A percentile compares a stretch with the other conserved stretches of the same genome.
These are phyloP conservation scores for Papilio xuthus DNA, from an alignment of 1,140 invertebrate genomes.

Conservation along the genomic window DNA sequence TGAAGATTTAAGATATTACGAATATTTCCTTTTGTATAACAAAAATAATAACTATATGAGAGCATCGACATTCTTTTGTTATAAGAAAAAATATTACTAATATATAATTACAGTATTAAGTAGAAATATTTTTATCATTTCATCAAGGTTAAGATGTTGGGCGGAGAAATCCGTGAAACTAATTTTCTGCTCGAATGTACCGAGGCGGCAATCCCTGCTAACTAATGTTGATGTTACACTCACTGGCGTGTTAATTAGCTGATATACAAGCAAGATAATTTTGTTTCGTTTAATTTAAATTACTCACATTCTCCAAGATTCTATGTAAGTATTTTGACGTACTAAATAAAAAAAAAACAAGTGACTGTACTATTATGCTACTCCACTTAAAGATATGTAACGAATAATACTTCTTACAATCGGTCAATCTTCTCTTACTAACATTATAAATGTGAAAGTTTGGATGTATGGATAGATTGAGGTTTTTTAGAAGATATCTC, in stretches of 20 bases:
- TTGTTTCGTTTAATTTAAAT: constrained; percentile 1
- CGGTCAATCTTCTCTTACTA: too few species aligned
- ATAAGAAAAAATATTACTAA: neutral
- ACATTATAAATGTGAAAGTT: too few species aligned
- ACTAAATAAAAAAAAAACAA: too few species aligned
- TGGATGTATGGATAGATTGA: too few species aligned
- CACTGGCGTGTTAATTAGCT: constrained; percentile 8
- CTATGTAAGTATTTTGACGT: too few species aligned
- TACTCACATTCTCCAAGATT: neutral
- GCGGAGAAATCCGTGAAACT: constrained; percentile 28
- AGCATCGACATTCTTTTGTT: neutral
- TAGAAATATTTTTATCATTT: neutral
- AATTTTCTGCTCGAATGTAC: constrained; percentile 29
- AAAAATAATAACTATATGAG: too few species aligned
- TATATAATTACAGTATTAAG: neutral
- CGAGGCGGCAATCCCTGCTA: neutral
- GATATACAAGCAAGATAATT: constrained; percentile 13
- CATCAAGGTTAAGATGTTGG: constrained; percentile 3
- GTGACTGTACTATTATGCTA: too few species aligned
- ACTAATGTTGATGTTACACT: constrained; percentile 27
- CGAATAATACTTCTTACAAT: too few species aligned
- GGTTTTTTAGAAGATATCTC: too few species aligned
- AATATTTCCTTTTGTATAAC: too few species aligned
- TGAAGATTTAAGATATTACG: too few species aligned
- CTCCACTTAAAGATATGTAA: too few species aligned